These are phyloP conservation scores for Heliconius charithonia DNA, from an alignment of 2,888 invertebrate genomes.

Conservation along the genomic window DNA sequence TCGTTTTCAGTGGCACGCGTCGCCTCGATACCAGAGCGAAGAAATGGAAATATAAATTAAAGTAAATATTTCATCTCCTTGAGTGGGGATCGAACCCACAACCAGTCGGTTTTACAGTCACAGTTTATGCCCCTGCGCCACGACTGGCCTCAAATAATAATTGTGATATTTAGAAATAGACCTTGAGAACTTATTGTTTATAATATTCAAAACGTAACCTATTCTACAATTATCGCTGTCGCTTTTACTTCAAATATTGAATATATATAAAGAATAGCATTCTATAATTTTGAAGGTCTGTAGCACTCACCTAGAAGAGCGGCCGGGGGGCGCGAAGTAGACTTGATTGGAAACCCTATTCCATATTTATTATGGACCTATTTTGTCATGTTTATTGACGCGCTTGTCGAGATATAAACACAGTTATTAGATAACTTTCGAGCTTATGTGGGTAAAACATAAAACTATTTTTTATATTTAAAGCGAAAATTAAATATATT, in stretches of 20 bases:
- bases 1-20: no score
- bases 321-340: conserved; percentile 72
- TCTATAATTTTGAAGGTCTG: conserved; percentile 59
- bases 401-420: conserved; percentile 59
- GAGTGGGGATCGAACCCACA: no score
- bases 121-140: no score
- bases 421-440: conserved; percentile 48
- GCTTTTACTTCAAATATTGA: background rate
- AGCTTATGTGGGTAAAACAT: conserved; percentile 38
- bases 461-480: conserved; percentile 26
- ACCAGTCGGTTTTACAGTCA: no score
- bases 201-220: background rate
- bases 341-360: conserved; percentile 83
- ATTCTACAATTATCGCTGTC: background rate
- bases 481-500: background rate
- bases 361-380: conserved; percentile 82
- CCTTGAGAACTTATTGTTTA: background rate
- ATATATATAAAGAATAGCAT: conserved; percentile 23
- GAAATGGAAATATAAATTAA: no score
- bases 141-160: no score
- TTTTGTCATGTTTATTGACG: conserved; percentile 81
- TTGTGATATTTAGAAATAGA: no score
- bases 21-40: no score
- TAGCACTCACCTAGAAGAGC: conserved; percentile 56
- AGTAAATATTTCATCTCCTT: no score